Evolutionary conservation across 1,140 invertebrate genomes (phyloP).

Genomic region (Gonioctena quinquepunctata): DNA sequence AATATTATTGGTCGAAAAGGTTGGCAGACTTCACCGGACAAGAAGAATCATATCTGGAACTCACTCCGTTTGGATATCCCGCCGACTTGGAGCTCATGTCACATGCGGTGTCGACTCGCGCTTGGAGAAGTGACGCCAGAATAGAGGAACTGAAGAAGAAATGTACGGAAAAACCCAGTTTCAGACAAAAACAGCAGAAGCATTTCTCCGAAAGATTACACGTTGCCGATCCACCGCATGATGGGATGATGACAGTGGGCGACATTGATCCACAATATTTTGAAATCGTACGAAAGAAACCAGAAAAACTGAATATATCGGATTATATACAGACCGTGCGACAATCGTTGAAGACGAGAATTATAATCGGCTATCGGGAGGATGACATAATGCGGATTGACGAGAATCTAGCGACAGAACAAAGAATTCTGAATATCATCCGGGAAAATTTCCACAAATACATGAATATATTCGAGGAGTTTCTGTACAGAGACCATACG

Average conservation of each 20-base stretch:
- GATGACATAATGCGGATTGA: slow-evolving; percentile 66
- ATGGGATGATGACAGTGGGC: slow-evolving; percentile 56
- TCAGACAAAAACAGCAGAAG: slow-evolving; percentile 31
- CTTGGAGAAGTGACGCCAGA: slow-evolving; percentile 41
- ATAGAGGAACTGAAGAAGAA: slow-evolving; percentile 43
- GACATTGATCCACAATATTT: slow-evolving; percentile 68
- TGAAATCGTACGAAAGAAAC: slow-evolving; percentile 59
- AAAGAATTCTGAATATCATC: slow-evolving; percentile 58
- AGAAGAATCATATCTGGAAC: too few species aligned
- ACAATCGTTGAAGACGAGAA: slow-evolving; percentile 60
- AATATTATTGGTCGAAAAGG: too few species aligned
- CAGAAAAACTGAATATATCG: slow-evolving; percentile 56
- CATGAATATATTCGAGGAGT: slow-evolving; percentile 65
- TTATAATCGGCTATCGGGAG: slow-evolving; percentile 61
- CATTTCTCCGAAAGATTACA: slow-evolving; percentile 51
- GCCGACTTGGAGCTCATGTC: slow-evolving; percentile 46
- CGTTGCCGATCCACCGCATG: slow-evolving; percentile 40
- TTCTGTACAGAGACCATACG: slow-evolving; percentile 64
- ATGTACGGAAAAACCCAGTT: slow-evolving; percentile 40
- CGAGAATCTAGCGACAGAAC: slow-evolving; percentile 63
- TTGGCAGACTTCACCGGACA: too few species aligned
- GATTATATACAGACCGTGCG: slow-evolving; percentile 63
- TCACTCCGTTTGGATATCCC: slow-evolving; percentile 46
- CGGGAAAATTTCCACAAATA: slow-evolving; percentile 62
- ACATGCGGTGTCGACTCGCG: slow-evolving; percentile 46